Conservation (phyloP, 2,888 invertebrate species). For the Philopedon plagiatum region DNA sequence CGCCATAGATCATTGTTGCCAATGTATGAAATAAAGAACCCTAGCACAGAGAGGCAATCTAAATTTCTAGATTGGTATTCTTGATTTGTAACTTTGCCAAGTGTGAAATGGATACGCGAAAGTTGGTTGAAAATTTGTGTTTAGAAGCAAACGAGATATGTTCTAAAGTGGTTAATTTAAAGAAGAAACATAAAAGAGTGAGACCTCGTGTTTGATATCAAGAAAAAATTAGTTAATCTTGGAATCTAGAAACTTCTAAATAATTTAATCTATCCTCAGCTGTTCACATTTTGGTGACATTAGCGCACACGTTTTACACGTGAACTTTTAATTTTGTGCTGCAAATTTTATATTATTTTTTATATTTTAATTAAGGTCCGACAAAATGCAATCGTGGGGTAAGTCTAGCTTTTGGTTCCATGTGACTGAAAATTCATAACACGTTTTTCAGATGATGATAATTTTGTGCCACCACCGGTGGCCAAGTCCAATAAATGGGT, state of each 20-base stretch:
- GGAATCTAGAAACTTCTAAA: constrained; percentile 27
- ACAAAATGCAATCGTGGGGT: constrained; percentile 68
- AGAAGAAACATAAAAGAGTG: constrained; percentile 50
- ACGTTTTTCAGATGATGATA: constrained; percentile 76
- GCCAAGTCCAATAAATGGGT: constrained; percentile 84
- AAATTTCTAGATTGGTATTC: constrained; percentile 26
- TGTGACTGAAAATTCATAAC: background rate
- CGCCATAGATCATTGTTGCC: background rate
- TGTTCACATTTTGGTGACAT: constrained; percentile 41
- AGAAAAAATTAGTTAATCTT: constrained; percentile 29
- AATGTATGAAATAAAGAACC: background rate
- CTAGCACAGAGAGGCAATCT: background rate
- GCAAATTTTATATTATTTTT: constrained; percentile 42
- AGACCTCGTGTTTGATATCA: constrained; percentile 48
- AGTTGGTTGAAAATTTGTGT: constrained; percentile 37
- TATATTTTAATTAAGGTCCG: constrained; percentile 1
- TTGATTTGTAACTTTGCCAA: constrained; percentile 49
- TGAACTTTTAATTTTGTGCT: constrained; percentile 45
- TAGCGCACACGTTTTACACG: constrained; percentile 49
- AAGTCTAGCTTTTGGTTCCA: constrained; percentile 43
- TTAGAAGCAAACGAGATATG: constrained; percentile 29
- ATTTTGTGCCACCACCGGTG: constrained; percentile 78
- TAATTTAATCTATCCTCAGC: constrained; percentile 26
- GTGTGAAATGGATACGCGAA: constrained; percentile 52
- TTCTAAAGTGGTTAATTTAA: constrained; percentile 47